Evolutionary conservation across 2,888 invertebrate genomes (phyloP).

Genomic region (Nysson spinosus): DNA sequence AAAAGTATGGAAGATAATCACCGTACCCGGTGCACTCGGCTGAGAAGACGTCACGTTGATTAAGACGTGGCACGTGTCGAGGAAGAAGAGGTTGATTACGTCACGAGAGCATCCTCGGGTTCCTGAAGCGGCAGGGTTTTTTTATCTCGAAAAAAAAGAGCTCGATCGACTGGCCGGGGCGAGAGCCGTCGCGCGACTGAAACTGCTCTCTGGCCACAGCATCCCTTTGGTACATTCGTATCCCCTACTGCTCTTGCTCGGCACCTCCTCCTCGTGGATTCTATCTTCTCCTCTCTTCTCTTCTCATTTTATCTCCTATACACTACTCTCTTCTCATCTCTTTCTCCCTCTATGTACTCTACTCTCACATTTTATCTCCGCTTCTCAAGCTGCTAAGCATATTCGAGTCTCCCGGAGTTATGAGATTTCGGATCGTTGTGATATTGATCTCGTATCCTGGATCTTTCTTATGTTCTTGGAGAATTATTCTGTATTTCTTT

Average conservation of each 20-base stretch:
- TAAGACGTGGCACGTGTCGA: not conserved
- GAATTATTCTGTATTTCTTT: no score
- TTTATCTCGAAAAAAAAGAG: conserved; percentile 21
- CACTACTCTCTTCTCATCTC: conserved; percentile 35
- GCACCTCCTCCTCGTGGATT: conserved; percentile 22
- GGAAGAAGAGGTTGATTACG: not conserved
- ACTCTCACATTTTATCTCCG: no score
- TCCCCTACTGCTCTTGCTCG: conserved; percentile 37
- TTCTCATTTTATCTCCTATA: no score
- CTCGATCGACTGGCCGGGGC: conserved; percentile 70
- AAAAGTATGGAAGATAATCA: not conserved
- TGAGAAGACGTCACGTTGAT: not conserved
- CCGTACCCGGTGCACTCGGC: not conserved
- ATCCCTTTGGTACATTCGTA: conserved; percentile 56
- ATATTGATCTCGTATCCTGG: no score
- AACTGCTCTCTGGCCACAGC: conserved; percentile 65
- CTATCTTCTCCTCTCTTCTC: conserved; percentile 26
- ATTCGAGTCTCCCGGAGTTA: no score
- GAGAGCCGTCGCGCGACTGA: conserved; percentile 74
- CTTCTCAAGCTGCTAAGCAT: no score
- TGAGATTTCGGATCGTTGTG: no score
- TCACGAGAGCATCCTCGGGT: not conserved
- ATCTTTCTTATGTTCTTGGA: no score
- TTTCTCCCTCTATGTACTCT: not conserved
- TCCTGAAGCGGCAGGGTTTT: not conserved